Conservation (phyloP, 2,113 vertebrate genomes). For the Cyphomyrus plagiostoma region DNA sequence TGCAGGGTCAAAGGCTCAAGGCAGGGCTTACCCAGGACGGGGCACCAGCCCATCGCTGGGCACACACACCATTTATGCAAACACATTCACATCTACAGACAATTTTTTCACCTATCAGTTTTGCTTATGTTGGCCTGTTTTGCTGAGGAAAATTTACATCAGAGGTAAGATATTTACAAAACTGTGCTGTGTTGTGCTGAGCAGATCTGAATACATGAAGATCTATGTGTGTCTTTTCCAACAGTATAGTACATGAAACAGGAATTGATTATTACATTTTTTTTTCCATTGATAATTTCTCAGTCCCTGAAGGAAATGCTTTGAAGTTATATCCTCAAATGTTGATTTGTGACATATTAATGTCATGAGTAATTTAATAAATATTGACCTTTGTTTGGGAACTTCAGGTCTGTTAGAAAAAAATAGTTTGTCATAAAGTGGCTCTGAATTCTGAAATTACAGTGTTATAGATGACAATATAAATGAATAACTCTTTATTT, state of each 20-base stretch:
- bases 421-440: background rate
- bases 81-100: background rate
- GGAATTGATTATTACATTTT: background rate
- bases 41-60: background rate
- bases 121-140: background rate
- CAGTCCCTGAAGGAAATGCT: background rate
- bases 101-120: background rate
- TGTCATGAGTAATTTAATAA: conserved; percentile 2
- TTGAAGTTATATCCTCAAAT: conserved; percentile 6
- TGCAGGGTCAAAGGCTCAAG: background rate
- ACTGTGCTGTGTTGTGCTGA: background rate
- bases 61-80: background rate
- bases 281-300: conserved; percentile 3
- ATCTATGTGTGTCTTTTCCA: background rate
- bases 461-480: background rate
- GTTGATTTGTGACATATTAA: background rate
- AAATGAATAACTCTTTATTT: background rate
- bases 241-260: background rate
- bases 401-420: background rate
- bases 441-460: background rate
- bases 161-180: background rate
- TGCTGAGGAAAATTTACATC: background rate
- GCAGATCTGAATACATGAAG: background rate
- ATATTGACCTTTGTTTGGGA: background rate
- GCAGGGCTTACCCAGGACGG: background rate